Percentiles rank a stretch among this genome's conserved stretches.
Conservation (phyloP, 1,140 invertebrate species). For the Pseudomyrmex concolor region DNA sequence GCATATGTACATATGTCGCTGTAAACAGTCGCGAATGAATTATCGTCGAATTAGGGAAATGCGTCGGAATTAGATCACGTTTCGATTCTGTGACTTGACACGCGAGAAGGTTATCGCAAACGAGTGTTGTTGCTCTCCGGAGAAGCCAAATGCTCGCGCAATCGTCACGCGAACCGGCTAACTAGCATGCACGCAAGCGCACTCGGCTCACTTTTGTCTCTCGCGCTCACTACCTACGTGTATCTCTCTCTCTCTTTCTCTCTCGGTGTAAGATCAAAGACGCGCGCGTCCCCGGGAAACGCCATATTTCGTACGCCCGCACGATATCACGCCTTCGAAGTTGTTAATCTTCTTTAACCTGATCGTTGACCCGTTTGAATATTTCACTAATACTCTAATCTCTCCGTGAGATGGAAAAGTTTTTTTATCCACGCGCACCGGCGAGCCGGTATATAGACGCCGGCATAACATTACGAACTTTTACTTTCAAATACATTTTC, state of each 20-base stretch:
- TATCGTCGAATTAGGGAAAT: neutral
- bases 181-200: conserved; percentile 51
- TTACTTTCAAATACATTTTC: conserved; percentile 27
- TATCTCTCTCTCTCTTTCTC: neutral
- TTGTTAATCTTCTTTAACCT: conserved; percentile 43
- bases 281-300: conserved; percentile 43
- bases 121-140: conserved; percentile 41
- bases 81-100: conserved; percentile 12
- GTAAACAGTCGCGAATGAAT: neutral
- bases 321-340: conserved; percentile 53
- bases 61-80: conserved; percentile 42
- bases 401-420: neutral
- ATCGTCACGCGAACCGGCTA: conserved; percentile 12
- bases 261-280: conserved; percentile 39
- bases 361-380: conserved; percentile 30
- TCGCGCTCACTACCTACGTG: conserved; percentile 46
- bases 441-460: too few relatives aligned
- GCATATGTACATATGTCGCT: neutral
- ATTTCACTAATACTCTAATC: conserved; percentile 22
- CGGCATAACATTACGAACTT: neutral
- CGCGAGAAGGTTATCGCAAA: conserved; percentile 40
- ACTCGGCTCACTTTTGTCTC: conserved; percentile 3
- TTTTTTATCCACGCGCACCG: conserved; percentile 2
- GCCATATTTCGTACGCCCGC: conserved; percentile 48
- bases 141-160: neutral